These are phyloP conservation scores for Lepas anatifera DNA, from an alignment of 2,888 invertebrate species.

Conservation along the genomic window DNA sequence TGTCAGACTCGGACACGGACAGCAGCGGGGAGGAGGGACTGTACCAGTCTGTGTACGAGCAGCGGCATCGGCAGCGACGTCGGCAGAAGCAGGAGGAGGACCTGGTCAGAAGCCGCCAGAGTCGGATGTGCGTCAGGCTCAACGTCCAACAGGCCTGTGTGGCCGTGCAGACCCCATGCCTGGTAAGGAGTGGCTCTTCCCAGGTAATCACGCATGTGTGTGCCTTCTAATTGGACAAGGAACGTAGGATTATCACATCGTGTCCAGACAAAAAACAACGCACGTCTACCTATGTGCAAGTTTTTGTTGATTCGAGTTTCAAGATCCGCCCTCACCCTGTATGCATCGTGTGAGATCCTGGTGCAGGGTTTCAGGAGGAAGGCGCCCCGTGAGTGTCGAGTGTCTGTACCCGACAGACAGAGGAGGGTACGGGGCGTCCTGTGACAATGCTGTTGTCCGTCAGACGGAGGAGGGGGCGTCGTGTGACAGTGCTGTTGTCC, in stretches of 20 bases:
- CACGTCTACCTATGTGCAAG: too few relatives aligned
- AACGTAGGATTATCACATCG: too few relatives aligned
- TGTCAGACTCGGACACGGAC: neutral
- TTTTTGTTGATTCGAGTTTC: too few relatives aligned
- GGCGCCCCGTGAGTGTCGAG: too few relatives aligned
- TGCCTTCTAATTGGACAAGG: too few relatives aligned
- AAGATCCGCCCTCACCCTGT: too few relatives aligned
- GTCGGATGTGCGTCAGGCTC: neutral
- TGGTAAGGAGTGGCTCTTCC: slow-evolving; percentile 45
- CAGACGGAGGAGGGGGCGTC: neutral
- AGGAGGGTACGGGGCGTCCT: slow-evolving; percentile 54
- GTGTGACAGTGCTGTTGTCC: neutral
- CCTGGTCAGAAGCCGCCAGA: neutral
- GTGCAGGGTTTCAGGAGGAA: too few relatives aligned
- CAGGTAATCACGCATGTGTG: too few relatives aligned
- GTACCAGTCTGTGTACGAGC: slow-evolving; percentile 6
- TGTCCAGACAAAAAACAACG: too few relatives aligned
- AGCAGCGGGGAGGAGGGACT: neutral
- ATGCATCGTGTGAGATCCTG: too few relatives aligned
- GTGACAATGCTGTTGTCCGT: neutral
- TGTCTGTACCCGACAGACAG: too few relatives aligned
- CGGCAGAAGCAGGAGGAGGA: neutral
- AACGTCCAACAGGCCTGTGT: neutral
- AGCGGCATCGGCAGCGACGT: neutral
- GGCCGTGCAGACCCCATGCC: neutral